These are phyloP conservation scores for Macrosteles quadrilineatus DNA, from an alignment of 1,140 invertebrate genomes.

Conservation along the genomic window DNA sequence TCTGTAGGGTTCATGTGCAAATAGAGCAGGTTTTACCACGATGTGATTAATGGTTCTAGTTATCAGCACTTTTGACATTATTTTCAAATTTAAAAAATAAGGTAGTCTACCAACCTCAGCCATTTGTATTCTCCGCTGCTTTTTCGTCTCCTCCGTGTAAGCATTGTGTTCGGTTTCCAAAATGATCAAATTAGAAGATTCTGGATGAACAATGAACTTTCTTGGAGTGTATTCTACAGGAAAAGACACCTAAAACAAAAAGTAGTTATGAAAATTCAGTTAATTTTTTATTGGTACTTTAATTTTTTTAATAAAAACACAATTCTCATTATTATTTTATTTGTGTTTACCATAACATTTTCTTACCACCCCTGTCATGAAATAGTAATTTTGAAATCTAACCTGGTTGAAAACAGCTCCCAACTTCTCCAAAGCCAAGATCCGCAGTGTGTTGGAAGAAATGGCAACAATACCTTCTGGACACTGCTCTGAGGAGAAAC, in stretches of 20 bases:
- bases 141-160: conserved; percentile 97
- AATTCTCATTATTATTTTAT: neutral
- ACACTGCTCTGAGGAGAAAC: conserved; percentile 98
- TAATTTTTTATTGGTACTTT: neutral
- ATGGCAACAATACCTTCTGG: conserved; percentile 99
- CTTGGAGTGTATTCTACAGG: conserved; percentile 95
- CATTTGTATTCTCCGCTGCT: conserved; percentile 79
- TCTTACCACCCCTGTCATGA: neutral
- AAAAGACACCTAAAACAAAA: conserved; percentile 63
- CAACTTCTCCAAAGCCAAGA: conserved; percentile 96
- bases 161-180: conserved; percentile 99
- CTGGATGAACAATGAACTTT: conserved; percentile 91
- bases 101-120: conserved; percentile 66
- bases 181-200: conserved; percentile 89
- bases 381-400: conserved; percentile 1
- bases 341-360: neutral
- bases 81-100: conserved; percentile 28
- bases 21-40: too few relatives aligned
- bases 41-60: too few relatives aligned
- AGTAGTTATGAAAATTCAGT: neutral
- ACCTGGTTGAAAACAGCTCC: conserved; percentile 98
- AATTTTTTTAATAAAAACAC: too few relatives aligned
- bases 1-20: too few relatives aligned
- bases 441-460: conserved; percentile 95
- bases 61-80: too few relatives aligned